Evolutionary conservation across 2,888 invertebrate species (phyloP), one percentile per base, ranked within the genome.

Genomic region (Agonopterix subpropinquella): DNA sequence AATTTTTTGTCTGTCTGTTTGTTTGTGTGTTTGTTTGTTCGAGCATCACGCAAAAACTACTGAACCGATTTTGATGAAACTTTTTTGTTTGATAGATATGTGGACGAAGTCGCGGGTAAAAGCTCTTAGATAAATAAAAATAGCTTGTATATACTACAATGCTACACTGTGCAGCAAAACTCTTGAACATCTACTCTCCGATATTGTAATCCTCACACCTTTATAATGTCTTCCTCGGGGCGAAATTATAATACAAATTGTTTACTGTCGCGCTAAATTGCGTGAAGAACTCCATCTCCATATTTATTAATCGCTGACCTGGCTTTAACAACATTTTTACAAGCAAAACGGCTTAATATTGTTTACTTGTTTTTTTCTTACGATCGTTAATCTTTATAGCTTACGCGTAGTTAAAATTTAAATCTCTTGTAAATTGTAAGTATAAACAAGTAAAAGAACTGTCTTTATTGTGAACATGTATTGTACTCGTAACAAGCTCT

Each of bases 191-290:
- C 5, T 28, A 28, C 28, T 28, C 28, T 28, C 5, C 18, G 18
- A 18, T 18, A 18, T n/a, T n/a, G 39, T 39, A 39, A 39, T 39
- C 39, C n/a, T 39, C n/a, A n/a, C 39, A 39, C 39, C 39, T 39
- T 39, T 48, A 42, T 45, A 36, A 47, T 41, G 43, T 39, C 41
- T 41, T 47, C 49, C 52, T 45, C 28, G 41, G 36, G 41, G 56
- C 54, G 51, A 70, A 72, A 81, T 82, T 82, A 74, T 71, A 77
- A 80, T 81, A 79, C 64, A 72, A 80, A 82, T 78, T 72, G 77
- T 72, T 74, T 69, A 72, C 62, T 73, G 76, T 70, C 68, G 66
- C 62, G 73, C 73, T 80, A 69, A 83, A 83, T 80, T 73, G 80
- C 67, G 76, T 71, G 74, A 73, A 76, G 65, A 73, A 70, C 63